Base-by-base conservation (phyloP, 2,113 vertebrate species). In the Mixornis gularis region DNA sequence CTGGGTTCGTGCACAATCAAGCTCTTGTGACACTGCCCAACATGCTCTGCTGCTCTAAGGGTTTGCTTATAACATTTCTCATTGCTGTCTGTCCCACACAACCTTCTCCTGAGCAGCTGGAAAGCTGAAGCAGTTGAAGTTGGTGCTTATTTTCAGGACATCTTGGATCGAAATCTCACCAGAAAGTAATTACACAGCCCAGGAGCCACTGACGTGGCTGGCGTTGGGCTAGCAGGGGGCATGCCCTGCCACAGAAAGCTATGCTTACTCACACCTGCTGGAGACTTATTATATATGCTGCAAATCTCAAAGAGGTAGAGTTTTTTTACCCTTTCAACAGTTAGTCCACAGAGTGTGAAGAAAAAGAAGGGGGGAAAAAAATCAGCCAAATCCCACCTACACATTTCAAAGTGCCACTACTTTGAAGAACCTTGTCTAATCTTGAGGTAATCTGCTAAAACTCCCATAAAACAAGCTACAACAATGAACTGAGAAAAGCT, bases 341-440 rank as follows among this genome's bases (percentile, higher is more conserved):
- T 51, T 70, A 88, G 48, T 32, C 11, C 18, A 46, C 26, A 18
- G 46, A 20, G 17, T 0, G 0, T 3, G 9, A n/a, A 26, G 8
- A 49, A 18, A 14, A 73, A 66, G 16, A 16, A 38, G 10, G 4
- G 6, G 13, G 3, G 36, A 4, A 2, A n/a, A 38, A 6, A 20
- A 29, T 9, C 34, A 78, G 20, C 43, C 5, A 71, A 72, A 60
- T 68, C 10, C 16, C 10, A 51, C 13, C 34, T 4, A 12, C 0
- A 18, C 3, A 8, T 71, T 89, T 73, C 38, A 27, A 73, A 69
- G 17, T 36, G 26, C 15, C 29, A 36, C 18, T 6, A 34, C 43
- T 71, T 65, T 43, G 22, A 88, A 87, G 19, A 82, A 32, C 3
- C 6, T 82, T 29, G 17, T 19, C 32, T 85, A 43, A 52, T 10